A percentile compares a stretch with the other conserved stretches of the same genome.
Evolutionary conservation across 2,797 vertebrate genomes (phyloP).

Genomic region (Lacerta bilineata): DNA sequence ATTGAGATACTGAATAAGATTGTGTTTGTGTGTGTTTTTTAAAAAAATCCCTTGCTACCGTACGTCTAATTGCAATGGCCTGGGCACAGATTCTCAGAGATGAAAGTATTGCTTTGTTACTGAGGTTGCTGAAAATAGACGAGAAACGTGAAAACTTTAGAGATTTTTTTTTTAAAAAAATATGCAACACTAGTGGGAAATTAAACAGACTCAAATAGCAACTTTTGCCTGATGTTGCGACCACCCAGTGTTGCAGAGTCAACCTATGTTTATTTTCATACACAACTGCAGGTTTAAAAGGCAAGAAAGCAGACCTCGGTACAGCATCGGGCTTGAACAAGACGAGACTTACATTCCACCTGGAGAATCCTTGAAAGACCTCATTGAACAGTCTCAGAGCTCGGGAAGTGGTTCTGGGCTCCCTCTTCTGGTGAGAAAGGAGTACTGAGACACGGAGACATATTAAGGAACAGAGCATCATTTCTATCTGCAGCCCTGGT

Average conservation of each 20-base stretch:
- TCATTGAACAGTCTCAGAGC: constrained; percentile 95
- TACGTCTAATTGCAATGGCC: not conserved
- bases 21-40: too few species aligned
- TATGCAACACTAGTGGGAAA: not conserved
- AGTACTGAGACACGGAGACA: not conserved
- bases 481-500: too few species aligned
- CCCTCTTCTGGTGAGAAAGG: constrained; percentile 93
- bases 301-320: constrained; percentile 87
- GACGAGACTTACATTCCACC: constrained; percentile 93
- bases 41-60: not conserved
- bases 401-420: constrained; percentile 98
- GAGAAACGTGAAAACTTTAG: not conserved
- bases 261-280: constrained; percentile 20
- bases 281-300: constrained; percentile 86
- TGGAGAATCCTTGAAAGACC: constrained; percentile 91
- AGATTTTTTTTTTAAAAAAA: not conserved
- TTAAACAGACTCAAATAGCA: constrained; percentile 17
- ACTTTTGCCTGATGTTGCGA: constrained; percentile 5
- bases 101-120: not conserved
- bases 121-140: constrained; percentile 35
- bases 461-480: not conserved
- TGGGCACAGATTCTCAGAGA: not conserved
- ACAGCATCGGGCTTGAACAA: constrained; percentile 93
- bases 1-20: not conserved
- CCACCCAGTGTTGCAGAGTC: constrained; percentile 14